Evolutionary conservation across 2,888 invertebrate species (phyloP).

Genomic region (Meandrusa payeni): DNA sequence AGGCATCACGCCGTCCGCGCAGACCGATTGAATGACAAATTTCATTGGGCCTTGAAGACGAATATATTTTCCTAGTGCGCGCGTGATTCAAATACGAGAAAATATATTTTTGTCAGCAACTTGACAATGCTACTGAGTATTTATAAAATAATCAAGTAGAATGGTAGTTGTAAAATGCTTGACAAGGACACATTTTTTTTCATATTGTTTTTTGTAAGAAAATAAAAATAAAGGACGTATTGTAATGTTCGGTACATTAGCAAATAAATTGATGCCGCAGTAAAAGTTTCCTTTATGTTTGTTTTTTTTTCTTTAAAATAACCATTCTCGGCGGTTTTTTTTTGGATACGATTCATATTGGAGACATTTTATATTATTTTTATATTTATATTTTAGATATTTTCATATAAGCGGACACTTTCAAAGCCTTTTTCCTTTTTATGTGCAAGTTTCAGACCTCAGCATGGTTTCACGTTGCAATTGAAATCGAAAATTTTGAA

Average conservation of each 20-base stretch:
- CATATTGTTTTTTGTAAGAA: slow-evolving; percentile 4
- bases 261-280: slow-evolving; percentile 1
- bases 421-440: too few relatives aligned
- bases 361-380: too few relatives aligned
- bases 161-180: slow-evolving; percentile 21
- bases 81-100: slow-evolving; percentile 66
- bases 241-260: slow-evolving; percentile 6
- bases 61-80: slow-evolving; percentile 74
- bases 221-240: slow-evolving; percentile 8
- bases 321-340: background rate
- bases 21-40: slow-evolving; percentile 70
- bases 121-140: slow-evolving; percentile 19
- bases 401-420: too few relatives aligned
- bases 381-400: too few relatives aligned
- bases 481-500: too few relatives aligned
- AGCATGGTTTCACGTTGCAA: too few relatives aligned
- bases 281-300: background rate
- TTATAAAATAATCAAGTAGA: slow-evolving; percentile 23
- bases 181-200: slow-evolving; percentile 22
- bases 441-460: too few relatives aligned
- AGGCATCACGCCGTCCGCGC: slow-evolving; percentile 41
- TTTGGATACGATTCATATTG: too few relatives aligned
- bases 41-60: slow-evolving; percentile 69
- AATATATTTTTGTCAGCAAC: slow-evolving; percentile 26
- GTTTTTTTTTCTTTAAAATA: background rate